Percentiles rank a stretch among this genome's conserved stretches.
phyloP scores from a whole-genome alignment of 2,888 invertebrate genomes.

The Rhingia campestris region DNA sequence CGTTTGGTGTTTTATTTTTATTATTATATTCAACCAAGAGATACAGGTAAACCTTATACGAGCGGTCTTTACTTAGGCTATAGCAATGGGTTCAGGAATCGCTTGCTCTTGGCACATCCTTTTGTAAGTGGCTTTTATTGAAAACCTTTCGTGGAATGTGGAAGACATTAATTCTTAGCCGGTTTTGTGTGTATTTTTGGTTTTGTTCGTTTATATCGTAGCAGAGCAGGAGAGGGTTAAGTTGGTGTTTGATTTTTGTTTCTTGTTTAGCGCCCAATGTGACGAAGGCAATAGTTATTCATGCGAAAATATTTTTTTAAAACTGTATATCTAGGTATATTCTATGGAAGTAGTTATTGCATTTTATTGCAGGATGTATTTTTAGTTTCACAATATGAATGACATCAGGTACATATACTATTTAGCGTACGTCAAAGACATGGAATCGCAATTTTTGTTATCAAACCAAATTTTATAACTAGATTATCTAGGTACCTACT shows the following conservation, averaged over 20 bases:
- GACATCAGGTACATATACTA: constrained; percentile 35
- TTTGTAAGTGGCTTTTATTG: constrained; percentile 63
- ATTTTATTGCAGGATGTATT: constrained; percentile 30
- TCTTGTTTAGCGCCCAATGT: constrained; percentile 24
- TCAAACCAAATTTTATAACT: neutral
- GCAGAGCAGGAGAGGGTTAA: constrained; percentile 44
- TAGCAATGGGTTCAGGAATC: neutral
- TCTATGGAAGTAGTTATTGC: constrained; percentile 9
- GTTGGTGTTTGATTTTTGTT: constrained; percentile 43
- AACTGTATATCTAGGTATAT: constrained; percentile 39
- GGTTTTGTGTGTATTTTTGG: constrained; percentile 39
- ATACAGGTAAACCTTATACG: constrained; percentile 59
- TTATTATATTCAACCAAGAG: constrained; percentile 14
- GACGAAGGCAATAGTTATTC: constrained; percentile 7
- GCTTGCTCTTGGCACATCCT: constrained; percentile 59
- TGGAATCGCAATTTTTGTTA: neutral
- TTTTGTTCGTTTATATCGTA: constrained; percentile 15
- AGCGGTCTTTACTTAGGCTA: neutral
- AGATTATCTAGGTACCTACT: too few species aligned
- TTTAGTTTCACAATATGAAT: neutral
- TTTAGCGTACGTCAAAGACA: neutral
- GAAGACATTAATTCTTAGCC: constrained; percentile 63
- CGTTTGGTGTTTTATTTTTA: constrained; percentile 37
- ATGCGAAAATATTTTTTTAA: constrained; percentile 26
- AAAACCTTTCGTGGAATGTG: constrained; percentile 71